Evolutionary conservation across 2,888 invertebrate genomes (phyloP).

Genomic region (Apantesis nais): DNA sequence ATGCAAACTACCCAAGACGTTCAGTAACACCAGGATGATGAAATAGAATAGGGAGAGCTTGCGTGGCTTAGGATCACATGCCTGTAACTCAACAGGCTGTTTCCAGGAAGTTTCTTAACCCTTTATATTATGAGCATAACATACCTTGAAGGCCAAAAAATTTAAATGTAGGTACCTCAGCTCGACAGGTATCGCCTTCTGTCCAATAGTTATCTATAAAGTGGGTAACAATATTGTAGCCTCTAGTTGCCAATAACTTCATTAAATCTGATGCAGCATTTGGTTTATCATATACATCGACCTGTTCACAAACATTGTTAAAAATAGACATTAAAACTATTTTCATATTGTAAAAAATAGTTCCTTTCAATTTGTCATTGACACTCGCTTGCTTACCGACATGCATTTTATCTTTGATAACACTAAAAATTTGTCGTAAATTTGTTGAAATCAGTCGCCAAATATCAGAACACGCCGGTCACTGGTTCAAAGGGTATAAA

Average conservation of each 20-base stretch:
- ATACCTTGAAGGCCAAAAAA: too few relatives aligned
- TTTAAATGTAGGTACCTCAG: constrained; percentile 58
- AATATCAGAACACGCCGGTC: too few relatives aligned
- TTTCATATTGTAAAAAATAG: background rate
- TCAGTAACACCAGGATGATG: too few relatives aligned
- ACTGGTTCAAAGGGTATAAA: too few relatives aligned
- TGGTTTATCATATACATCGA: constrained; percentile 65
- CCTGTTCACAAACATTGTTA: constrained; percentile 48
- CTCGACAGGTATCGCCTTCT: constrained; percentile 90
- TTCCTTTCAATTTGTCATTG: too few relatives aligned
- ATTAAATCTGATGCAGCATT: constrained; percentile 90
- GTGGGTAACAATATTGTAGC: constrained; percentile 94
- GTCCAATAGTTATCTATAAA: constrained; percentile 97
- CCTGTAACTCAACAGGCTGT: background rate
- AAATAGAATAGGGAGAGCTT: background rate
- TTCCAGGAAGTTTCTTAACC: background rate
- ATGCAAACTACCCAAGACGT: too few relatives aligned
- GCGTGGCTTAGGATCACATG: background rate
- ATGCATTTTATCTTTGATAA: too few relatives aligned
- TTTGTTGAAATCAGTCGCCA: too few relatives aligned
- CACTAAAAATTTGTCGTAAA: too few relatives aligned
- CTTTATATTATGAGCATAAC: background rate
- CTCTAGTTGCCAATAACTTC: constrained; percentile 88
- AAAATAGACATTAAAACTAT: background rate
- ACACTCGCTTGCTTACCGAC: too few relatives aligned